Percentiles rank a stretch among this genome's conserved stretches.
Conservation (phyloP, 1,140 invertebrate genomes). For the Wiebesia pumilae region DNA sequence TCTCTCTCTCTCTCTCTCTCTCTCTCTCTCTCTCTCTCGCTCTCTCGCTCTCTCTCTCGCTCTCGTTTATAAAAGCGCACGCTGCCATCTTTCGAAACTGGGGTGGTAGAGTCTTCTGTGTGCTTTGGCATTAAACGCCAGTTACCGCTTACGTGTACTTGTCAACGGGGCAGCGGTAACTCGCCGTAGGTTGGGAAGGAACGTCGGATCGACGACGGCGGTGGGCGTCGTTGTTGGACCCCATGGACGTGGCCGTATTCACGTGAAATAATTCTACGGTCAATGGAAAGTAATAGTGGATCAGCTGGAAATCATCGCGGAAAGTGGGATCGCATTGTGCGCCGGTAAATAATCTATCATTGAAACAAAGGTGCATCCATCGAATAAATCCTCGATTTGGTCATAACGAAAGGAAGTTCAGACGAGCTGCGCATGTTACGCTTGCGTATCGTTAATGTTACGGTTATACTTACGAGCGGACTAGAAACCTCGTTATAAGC, state of each 20-base stretch:
- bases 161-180: neutral
- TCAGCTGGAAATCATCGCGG: neutral
- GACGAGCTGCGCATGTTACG: too few species aligned
- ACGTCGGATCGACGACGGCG: neutral
- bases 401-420: neutral
- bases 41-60: neutral
- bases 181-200: neutral
- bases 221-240: constrained; percentile 18
- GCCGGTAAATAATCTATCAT: neutral
- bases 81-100: neutral
- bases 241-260: constrained; percentile 12
- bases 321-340: neutral
- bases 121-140: constrained; percentile 1
- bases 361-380: neutral
- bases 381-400: neutral
- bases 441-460: neutral
- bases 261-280: neutral
- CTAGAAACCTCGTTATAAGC: neutral
- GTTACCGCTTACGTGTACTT: neutral
- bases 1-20: neutral
- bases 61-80: neutral
- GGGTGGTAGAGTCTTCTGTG: neutral
- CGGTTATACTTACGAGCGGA: neutral
- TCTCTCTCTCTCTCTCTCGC: neutral
- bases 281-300: neutral